These are phyloP conservation scores for Oophaga sylvatica DNA, from an alignment of 2,797 vertebrate species.

Conservation along the genomic window DNA sequence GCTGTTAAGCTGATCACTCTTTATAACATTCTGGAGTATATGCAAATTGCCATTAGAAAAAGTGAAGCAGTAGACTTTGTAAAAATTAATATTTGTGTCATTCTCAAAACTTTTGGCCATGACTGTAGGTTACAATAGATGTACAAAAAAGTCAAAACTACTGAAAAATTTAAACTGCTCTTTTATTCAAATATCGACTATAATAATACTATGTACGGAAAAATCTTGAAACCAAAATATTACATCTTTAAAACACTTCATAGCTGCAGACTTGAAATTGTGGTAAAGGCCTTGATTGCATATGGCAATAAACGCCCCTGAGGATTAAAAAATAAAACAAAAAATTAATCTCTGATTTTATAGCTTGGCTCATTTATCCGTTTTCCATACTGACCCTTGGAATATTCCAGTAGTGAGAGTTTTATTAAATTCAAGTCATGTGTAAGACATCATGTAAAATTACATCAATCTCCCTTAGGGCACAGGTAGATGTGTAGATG, in stretches of 20 bases:
- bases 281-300: constrained; percentile 49
- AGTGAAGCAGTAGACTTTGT: too few relatives aligned
- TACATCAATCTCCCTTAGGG: not conserved
- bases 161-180: constrained; percentile 41
- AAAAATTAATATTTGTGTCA: too few relatives aligned
- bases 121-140: not conserved
- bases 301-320: constrained; percentile 55
- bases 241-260: constrained; percentile 57
- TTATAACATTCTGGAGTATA: too few relatives aligned
- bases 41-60: too few relatives aligned
- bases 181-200: constrained; percentile 56
- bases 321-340: constrained; percentile 28
- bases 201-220: constrained; percentile 46
- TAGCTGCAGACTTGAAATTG: constrained; percentile 36
- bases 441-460: not conserved
- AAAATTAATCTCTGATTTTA: constrained; percentile 23
- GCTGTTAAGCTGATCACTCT: too few relatives aligned
- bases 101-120: too few relatives aligned
- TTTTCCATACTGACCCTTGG: not conserved
- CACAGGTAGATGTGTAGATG: not conserved
- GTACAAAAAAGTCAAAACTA: constrained; percentile 28
- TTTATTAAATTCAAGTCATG: constrained; percentile 37
- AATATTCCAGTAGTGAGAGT: constrained; percentile 21
- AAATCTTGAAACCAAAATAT: constrained; percentile 55
- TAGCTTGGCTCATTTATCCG: constrained; percentile 35